A percentile compares a stretch with the other conserved stretches of the same genome.
Conservation (phyloP, 1,140 invertebrate species). For the Hylyphantes graminicola region DNA sequence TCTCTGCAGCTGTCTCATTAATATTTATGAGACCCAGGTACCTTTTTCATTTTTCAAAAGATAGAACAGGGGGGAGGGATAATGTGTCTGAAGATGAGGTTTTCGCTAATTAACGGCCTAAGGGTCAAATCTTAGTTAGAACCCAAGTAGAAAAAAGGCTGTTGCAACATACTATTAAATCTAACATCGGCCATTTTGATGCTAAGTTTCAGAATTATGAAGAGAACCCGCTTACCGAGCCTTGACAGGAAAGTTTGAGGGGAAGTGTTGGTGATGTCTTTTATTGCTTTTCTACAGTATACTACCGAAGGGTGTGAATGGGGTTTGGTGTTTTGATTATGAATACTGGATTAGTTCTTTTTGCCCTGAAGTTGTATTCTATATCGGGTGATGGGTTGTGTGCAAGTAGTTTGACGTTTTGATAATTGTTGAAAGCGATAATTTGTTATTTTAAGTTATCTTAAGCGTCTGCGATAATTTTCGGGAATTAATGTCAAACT, state of each 20-base stretch:
- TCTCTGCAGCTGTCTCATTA: slow-evolving; percentile 42
- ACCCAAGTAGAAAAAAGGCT: too few species aligned
- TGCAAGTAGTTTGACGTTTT: neutral
- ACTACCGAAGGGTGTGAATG: neutral
- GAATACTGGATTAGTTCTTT: slow-evolving; percentile 21
- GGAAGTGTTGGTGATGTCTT: slow-evolving; percentile 6
- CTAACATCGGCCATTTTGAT: too few species aligned
- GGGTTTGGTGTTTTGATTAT: slow-evolving; percentile 18
- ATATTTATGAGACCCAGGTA: slow-evolving; percentile 45
- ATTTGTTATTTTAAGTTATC: too few species aligned
- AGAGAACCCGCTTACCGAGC: neutral
- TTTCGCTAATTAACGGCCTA: slow-evolving; percentile 45
- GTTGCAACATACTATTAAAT: too few species aligned
- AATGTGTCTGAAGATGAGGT: slow-evolving; percentile 52
- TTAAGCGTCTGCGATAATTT: too few species aligned
- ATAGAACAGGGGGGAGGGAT: slow-evolving; percentile 4
- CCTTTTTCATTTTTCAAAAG: slow-evolving; percentile 41
- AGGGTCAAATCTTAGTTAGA: slow-evolving; percentile 4
- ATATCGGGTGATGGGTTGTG: neutral
- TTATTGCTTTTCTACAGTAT: neutral
- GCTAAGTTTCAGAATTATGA: neutral
- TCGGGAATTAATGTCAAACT: too few species aligned
- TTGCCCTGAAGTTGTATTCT: neutral
- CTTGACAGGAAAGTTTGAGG: slow-evolving; percentile 24
- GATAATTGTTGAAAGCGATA: too few species aligned